Conservation (phyloP, 2,113 vertebrate species). For the Brachyistius frenatus region DNA sequence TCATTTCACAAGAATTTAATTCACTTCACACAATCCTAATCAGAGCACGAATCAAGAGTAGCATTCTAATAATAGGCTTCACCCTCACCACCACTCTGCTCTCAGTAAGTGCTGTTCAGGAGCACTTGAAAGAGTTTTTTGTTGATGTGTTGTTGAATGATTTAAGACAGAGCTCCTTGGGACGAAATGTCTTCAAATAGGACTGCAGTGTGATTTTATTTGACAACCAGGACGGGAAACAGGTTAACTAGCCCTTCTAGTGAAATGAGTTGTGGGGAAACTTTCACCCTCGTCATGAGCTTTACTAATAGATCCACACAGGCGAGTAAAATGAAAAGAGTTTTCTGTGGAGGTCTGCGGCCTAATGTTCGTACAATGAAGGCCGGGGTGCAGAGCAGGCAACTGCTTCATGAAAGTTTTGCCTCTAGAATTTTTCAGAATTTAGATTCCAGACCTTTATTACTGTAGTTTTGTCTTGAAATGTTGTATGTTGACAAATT, state of each 20-base stretch:
- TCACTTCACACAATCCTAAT: neutral
- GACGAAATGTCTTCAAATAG: constrained; percentile 4
- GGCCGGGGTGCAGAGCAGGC: no score
- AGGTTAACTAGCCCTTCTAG: neutral
- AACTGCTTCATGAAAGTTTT: no score
- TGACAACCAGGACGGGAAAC: neutral
- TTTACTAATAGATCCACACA: no score
- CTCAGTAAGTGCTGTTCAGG: neutral
- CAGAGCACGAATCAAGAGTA: neutral
- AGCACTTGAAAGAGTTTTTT: neutral
- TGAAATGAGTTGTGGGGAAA: neutral
- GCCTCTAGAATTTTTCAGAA: no score
- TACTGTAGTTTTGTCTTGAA: no score
- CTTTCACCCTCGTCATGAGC: neutral
- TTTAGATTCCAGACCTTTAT: no score
- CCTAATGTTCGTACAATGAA: no score
- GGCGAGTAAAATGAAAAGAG: no score
- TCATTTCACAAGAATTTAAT: neutral
- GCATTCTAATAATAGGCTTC: neutral
- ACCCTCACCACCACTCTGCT: neutral
- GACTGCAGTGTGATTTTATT: neutral
- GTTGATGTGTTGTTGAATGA: constrained; percentile 6
- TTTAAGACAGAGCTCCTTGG: neutral
- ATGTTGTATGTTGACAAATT: no score
- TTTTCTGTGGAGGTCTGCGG: no score